Conservation (phyloP, 2,113 vertebrate genomes). For the Pagrus major region DNA sequence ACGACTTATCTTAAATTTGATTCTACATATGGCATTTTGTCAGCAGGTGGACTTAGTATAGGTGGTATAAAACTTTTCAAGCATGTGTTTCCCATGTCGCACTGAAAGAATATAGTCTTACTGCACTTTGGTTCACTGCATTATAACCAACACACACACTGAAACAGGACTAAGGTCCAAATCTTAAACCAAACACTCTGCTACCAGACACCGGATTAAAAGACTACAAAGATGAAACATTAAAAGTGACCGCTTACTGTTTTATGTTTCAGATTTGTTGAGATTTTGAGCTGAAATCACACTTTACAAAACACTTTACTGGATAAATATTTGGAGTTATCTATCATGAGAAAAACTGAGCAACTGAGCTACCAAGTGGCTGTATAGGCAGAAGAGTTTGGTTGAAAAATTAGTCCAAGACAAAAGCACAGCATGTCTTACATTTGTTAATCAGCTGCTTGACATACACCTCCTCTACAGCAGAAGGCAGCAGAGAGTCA, state of each 20-base stretch:
- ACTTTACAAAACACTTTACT: not conserved
- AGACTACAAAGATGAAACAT: not conserved
- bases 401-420: constrained; percentile 25
- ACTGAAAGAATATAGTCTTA: constrained; percentile 37
- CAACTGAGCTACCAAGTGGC: too few species aligned
- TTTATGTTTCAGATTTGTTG: not conserved
- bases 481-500: constrained; percentile 75
- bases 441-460: constrained; percentile 93
- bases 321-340: too few species aligned
- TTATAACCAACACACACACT: constrained; percentile 18
- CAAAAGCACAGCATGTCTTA: constrained; percentile 80
- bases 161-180: constrained; percentile 11
- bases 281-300: too few species aligned
- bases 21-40: not conserved
- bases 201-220: not conserved
- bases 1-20: not conserved
- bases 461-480: constrained; percentile 91
- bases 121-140: not conserved
- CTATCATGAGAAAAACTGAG: too few species aligned
- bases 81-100: not conserved
- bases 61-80: not conserved
- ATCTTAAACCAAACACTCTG: constrained; percentile 45
- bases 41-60: not conserved
- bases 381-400: not conserved
- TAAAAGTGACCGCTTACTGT: not conserved